Evolutionary conservation across 2,797 vertebrate species (phyloP).

Genomic region (Varecia variegata): DNA sequence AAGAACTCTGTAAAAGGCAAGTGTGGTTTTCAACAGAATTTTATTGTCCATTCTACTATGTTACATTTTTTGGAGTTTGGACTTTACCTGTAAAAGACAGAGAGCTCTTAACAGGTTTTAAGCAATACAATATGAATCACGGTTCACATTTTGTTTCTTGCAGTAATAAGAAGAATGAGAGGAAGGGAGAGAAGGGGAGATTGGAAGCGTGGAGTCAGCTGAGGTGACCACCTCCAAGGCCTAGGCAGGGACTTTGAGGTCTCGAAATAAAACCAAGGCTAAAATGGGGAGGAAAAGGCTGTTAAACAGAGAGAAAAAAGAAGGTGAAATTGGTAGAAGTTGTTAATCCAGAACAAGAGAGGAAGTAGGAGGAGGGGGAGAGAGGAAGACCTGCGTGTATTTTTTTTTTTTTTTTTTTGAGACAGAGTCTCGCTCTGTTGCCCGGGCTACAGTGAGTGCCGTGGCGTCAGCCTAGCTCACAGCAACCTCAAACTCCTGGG

Average conservation of each 20-base stretch:
- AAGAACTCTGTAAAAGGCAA: not conserved
- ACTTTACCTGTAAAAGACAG: not conserved
- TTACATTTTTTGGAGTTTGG: not conserved
- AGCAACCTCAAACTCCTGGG: no score
- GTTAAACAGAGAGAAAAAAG: not conserved
- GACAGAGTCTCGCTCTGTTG: no score
- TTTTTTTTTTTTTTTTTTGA: no score
- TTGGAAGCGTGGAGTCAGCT: not conserved
- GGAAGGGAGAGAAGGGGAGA: not conserved
- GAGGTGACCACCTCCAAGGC: rapidly evolving
- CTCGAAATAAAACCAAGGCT: not conserved
- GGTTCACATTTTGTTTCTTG: not conserved
- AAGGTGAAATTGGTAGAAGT: not conserved
- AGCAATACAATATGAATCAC: not conserved
- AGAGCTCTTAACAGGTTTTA: not conserved
- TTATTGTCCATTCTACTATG: not conserved
- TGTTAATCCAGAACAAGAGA: not conserved
- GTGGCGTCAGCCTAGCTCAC: no score
- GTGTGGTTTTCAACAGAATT: not conserved
- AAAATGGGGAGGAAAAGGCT: not conserved
- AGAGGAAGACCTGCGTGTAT: no score
- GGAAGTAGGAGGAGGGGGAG: no score
- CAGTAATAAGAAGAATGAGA: not conserved
- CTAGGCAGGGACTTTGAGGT: not conserved
- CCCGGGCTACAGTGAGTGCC: no score